These are phyloP conservation scores for Botia kubotai DNA, from an alignment of 2,797 vertebrate genomes.

Conservation along the genomic window DNA sequence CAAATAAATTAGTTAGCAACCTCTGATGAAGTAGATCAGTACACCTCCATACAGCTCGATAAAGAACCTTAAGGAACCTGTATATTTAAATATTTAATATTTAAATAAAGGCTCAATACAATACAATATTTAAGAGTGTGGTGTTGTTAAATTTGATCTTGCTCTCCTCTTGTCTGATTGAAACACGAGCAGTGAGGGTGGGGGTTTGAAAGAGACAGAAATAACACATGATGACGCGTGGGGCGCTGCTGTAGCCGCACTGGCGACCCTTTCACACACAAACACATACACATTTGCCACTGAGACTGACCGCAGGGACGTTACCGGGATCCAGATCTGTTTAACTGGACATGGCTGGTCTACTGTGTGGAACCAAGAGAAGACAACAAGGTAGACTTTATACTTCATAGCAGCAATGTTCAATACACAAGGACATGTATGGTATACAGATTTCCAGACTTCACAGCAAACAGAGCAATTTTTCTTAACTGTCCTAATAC, in stretches of 20 bases:
- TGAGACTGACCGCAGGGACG: constrained; percentile 29
- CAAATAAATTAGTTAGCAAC: too few species aligned
- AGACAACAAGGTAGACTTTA: constrained; percentile 81
- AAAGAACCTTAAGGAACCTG: too few species aligned
- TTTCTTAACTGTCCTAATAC: too few species aligned
- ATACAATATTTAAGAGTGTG: too few species aligned
- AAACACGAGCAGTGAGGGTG: constrained; percentile 75
- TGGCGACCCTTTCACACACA: constrained; percentile 52
- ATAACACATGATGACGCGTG: constrained; percentile 75
- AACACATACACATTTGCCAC: constrained; percentile 10
- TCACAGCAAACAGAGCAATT: too few species aligned
- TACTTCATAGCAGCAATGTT: not conserved
- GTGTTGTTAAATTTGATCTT: not conserved
- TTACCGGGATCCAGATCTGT: constrained; percentile 39
- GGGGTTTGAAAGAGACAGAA: constrained; percentile 81
- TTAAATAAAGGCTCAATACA: too few species aligned
- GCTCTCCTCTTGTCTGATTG: constrained; percentile 42
- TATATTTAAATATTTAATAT: too few species aligned
- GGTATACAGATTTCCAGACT: too few species aligned
- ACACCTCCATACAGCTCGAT: too few species aligned
- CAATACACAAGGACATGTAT: not conserved
- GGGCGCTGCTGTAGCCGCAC: constrained; percentile 67
- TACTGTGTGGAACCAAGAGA: constrained; percentile 86
- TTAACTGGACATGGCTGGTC: constrained; percentile 80
- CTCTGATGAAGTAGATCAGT: too few species aligned